These are phyloP conservation scores for Drosophila antonietae DNA, from an alignment of 2,888 invertebrate species.

Conservation along the genomic window DNA sequence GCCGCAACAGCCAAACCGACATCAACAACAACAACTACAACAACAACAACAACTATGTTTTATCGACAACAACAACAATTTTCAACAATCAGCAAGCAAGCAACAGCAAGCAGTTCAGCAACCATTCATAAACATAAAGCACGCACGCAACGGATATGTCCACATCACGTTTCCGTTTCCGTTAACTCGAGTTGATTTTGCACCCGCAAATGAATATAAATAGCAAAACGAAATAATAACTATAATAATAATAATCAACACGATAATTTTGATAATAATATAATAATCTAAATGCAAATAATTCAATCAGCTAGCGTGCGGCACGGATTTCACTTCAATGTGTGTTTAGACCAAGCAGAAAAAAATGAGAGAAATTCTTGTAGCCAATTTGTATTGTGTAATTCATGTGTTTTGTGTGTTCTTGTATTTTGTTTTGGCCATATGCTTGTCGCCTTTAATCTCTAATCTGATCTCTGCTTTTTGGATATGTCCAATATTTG, in stretches of 20 bases:
- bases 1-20: slow-evolving; percentile 32
- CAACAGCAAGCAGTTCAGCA: slow-evolving; percentile 37
- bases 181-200: slow-evolving; percentile 43
- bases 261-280: slow-evolving; percentile 2
- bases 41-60: slow-evolving; percentile 16
- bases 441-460: slow-evolving; percentile 25
- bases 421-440: slow-evolving; percentile 29
- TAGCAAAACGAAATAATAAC: slow-evolving; percentile 1
- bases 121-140: slow-evolving; percentile 56
- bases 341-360: slow-evolving; percentile 30
- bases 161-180: slow-evolving; percentile 48
- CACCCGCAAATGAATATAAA: slow-evolving; percentile 21
- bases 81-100: slow-evolving; percentile 13
- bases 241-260: background rate
- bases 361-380: background rate
- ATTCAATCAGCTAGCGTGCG: slow-evolving; percentile 22
- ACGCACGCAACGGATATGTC: slow-evolving; percentile 59
- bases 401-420: slow-evolving; percentile 43
- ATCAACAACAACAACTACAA: slow-evolving; percentile 14
- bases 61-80: slow-evolving; percentile 14
- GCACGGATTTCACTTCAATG: slow-evolving; percentile 43
- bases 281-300: slow-evolving; percentile 4
- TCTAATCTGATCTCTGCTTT: slow-evolving; percentile 11
- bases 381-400: slow-evolving; percentile 69
- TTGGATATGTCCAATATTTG: slow-evolving; percentile 30